phyloP scores from a whole-genome alignment of 2,113 vertebrate genomes.

The Zosterops lateralis region DNA sequence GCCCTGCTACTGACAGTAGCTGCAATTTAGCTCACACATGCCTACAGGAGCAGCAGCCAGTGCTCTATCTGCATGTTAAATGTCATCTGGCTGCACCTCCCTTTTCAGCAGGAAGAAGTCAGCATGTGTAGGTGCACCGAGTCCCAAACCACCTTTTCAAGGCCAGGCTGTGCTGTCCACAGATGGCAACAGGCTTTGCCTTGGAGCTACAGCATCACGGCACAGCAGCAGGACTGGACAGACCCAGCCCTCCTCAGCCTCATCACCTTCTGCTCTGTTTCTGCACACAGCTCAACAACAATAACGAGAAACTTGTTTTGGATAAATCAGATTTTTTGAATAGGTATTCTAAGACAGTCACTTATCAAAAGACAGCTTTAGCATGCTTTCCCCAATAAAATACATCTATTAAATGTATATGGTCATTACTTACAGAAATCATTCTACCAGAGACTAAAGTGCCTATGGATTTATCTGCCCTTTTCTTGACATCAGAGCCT shows the following conservation, averaged over 20 bases:
- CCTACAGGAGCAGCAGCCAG: not conserved
- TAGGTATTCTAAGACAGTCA: not conserved
- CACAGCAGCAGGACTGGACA: fast-evolving
- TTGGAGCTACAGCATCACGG: not conserved
- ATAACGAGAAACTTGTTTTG: not conserved
- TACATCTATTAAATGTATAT: not conserved
- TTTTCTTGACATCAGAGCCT: not conserved
- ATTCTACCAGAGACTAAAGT: not conserved
- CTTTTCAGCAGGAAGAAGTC: not conserved
- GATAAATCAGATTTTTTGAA: not conserved
- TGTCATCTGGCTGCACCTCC: not conserved
- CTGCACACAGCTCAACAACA: not conserved
- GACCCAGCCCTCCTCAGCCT: fast-evolving
- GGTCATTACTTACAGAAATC: not conserved
- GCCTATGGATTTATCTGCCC: fast-evolving
- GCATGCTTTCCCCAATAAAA: not conserved
- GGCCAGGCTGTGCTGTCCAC: not conserved
- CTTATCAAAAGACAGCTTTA: not conserved
- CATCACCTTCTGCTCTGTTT: fast-evolving
- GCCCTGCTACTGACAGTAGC: not conserved
- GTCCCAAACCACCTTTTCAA: not conserved
- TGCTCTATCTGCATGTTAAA: fast-evolving
- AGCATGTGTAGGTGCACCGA: not conserved
- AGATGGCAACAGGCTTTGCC: not conserved
- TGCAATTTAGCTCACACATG: not conserved